A percentile compares a stretch with the other conserved stretches of the same genome.
These are phyloP conservation scores for Bellardia pandia DNA, from an alignment of 2,888 invertebrate species.

Conservation along the genomic window DNA sequence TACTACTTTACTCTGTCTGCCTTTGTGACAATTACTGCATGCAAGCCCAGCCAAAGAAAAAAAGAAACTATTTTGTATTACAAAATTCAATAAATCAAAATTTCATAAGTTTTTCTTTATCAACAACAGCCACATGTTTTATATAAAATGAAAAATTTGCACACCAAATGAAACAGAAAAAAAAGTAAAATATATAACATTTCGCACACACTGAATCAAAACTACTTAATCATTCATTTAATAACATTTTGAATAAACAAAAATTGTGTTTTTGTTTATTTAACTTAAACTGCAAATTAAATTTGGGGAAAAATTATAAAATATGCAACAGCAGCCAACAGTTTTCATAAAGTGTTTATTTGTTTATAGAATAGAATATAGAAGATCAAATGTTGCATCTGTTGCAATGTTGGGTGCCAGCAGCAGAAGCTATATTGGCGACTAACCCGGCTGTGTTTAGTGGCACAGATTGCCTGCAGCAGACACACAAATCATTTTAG, in stretches of 20 bases:
- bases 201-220: background rate
- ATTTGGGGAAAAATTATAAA: background rate
- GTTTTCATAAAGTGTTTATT: slow-evolving; percentile 51
- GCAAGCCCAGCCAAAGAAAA: background rate
- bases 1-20: no score
- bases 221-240: slow-evolving; percentile 61
- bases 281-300: background rate
- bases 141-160: background rate
- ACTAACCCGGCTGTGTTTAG: background rate
- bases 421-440: background rate
- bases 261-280: slow-evolving; percentile 29
- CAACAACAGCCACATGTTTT: slow-evolving; percentile 2
- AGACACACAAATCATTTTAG: slow-evolving; percentile 59
- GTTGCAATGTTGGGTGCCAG: slow-evolving; percentile 34
- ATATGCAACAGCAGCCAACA: background rate
- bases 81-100: background rate
- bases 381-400: slow-evolving; percentile 55
- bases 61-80: background rate
- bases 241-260: slow-evolving; percentile 47
- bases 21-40: background rate
- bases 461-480: slow-evolving; percentile 16
- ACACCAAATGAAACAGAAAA: background rate
- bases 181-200: background rate
- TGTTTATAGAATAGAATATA: slow-evolving; percentile 1
- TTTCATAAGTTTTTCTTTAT: background rate